Evolutionary conservation across 2,113 vertebrate species (phyloP), one percentile per base, ranked within the genome.

Genomic region (Sitta europaea): DNA sequence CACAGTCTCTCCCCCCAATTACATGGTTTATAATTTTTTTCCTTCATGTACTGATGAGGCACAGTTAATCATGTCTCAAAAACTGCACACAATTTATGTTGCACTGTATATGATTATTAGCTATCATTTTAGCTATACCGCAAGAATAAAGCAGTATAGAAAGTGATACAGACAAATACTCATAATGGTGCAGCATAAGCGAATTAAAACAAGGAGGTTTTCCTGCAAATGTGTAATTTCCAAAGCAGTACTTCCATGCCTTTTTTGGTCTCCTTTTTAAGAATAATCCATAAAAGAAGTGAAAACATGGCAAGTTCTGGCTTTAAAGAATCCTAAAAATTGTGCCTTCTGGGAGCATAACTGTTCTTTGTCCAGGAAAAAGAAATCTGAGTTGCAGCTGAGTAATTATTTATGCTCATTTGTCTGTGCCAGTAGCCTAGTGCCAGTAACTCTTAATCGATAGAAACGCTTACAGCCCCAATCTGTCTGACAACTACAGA

Each of bases 351-450:
- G 87, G 61, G 62, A 90, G 25, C 1, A 17, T 66, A 58, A 54
- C 57, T 86, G 35, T 70, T 92, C 91, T 91, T 90, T 92, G 66
- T 65, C 51, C 67, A 83, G 63, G 75, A 94, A 86, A 78, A 86
- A 90, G 86, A 86, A 92, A 95, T 82, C 24, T 18, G 51, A 90
- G 74, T 77, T 92, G 55, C 85, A 94, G 71, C 63, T 71, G 81
- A 90, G 67, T 62, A 92, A 82, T 90, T 89, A 92, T 81, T 88
- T 95, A 90, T 10, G 22, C 66, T 96, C 47, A 54, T 66, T 75
- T 23, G 7, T 79, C 81, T 88, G 50, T 15, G 45, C 63, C 75
- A 77, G 81, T 48, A 84, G 85, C 42, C 68, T 70, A 33, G 29
- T 90, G 85, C 82, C 86, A 86, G 67, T 5, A 92, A 67, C 78